phyloP scores from a whole-genome alignment of 92 coral and sea anemone genomes.

The Umimayanthus chanpuru region DNA sequence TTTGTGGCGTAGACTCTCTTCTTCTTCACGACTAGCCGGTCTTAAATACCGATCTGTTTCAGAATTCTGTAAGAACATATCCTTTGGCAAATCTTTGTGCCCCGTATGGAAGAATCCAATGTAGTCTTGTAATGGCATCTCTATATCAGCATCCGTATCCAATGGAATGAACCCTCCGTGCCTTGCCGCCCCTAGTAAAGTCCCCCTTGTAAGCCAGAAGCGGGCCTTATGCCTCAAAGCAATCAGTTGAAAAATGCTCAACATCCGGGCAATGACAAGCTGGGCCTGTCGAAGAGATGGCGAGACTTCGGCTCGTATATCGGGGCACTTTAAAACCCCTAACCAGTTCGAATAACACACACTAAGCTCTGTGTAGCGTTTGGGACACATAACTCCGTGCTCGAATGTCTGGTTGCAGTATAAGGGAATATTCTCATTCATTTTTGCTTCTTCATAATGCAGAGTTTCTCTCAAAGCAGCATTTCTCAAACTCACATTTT shows the following conservation, averaged over 20 bases:
- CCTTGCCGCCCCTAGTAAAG: constrained; percentile 73
- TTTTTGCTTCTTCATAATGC: neutral
- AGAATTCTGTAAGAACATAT: constrained; percentile 69
- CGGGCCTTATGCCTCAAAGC: constrained; percentile 57
- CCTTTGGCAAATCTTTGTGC: constrained; percentile 58
- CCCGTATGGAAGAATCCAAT: constrained; percentile 60
- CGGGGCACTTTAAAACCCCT: constrained; percentile 55
- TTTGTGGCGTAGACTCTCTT: constrained; percentile 18
- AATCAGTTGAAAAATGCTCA: constrained; percentile 55
- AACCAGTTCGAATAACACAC: constrained; percentile 2
- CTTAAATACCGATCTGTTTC: constrained; percentile 55
- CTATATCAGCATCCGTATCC: constrained; percentile 70
- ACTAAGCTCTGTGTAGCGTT: constrained; percentile 65
- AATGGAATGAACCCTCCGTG: constrained; percentile 80
- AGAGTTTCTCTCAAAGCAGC: neutral
- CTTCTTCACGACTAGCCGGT: constrained; percentile 44
- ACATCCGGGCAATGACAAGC: constrained; percentile 60
- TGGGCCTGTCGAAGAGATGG: constrained; percentile 58
- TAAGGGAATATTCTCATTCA: constrained; percentile 22
- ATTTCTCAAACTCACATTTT: neutral
- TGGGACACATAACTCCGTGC: constrained; percentile 70
- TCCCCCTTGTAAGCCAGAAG: constrained; percentile 66
- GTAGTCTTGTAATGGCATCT: constrained; percentile 66
- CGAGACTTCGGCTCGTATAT: constrained; percentile 48
- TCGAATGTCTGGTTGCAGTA: constrained; percentile 27